Base-by-base conservation (phyloP, 2,888 invertebrate species). In the Coecobrya sp. region DNA sequence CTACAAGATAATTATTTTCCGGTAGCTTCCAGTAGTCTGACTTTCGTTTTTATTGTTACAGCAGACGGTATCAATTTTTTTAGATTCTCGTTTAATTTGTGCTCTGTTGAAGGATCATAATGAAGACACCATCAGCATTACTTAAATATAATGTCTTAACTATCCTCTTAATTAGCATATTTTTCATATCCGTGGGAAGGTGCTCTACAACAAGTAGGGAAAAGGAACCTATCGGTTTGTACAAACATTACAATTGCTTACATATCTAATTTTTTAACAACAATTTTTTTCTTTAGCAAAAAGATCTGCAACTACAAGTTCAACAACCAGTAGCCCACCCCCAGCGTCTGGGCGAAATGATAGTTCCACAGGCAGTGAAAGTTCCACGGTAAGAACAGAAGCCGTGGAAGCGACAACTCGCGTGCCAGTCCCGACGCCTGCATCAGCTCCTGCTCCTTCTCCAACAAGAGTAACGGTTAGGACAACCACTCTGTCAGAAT, bases 401-500 rank as follows among this genome's bases (percentile, higher is more conserved):
- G 49, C 11, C 5, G 68, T 76, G 0, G 65, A 90, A 76, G 73
- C 76, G 25, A 70, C 90, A 30, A 79, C 52, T 36, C 27, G 11
- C 10, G 49, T 11, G 0, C 13, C 86, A 8, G 86, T 30, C 0
- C 27, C 30, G 3, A 62, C 55, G 0, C 36, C 73, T 19, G 49
- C 62, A 49, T 25, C 70, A 11, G 68, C 55, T 0, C 87, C 82
- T n/a, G n/a, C 70, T 19, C 52, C 89, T 25, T n/a, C 45, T n/a
- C 52, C 55, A 36, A 42, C 30, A 25, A 79, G 76, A n/a, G 42
- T 79, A 22, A 79, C 76, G 0, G 65, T 59, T 16, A 27, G 91
- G 22, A 30, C 86, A 25, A 92, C 92, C 1, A 92, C 92, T 8
- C 5, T 25, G n/a, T 73, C 81, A 42, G 91, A 91, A 2, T 82